phyloP scores from a whole-genome alignment of 1,140 invertebrate species.

The Leptopilina boulardi region DNA sequence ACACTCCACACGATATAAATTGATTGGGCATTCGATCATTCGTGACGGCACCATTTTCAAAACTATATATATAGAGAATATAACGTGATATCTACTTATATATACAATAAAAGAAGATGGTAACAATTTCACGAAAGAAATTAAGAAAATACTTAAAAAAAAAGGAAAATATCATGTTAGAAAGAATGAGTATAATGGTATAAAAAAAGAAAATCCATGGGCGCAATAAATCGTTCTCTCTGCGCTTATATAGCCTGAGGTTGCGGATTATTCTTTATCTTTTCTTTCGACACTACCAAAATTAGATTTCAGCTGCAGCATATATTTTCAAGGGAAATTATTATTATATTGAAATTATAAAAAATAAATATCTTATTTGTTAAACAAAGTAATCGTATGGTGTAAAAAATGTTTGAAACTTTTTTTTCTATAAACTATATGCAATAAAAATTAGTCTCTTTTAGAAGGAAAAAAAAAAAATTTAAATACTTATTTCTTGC shows the following conservation, averaged over 20 bases:
- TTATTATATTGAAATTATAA: too few species aligned
- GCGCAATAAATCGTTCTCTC: conserved; percentile 40
- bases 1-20: too few species aligned
- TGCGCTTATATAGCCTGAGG: conserved; percentile 35
- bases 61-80: too few species aligned
- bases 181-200: not conserved
- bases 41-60: not conserved
- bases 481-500: too few species aligned
- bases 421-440: too few species aligned
- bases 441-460: too few species aligned
- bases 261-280: conserved; percentile 43
- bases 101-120: conserved; percentile 41
- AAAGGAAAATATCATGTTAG: not conserved
- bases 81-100: not conserved
- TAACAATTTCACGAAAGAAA: conserved; percentile 25
- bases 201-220: too few species aligned
- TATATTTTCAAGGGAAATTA: too few species aligned
- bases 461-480: too few species aligned
- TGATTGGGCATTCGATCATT: not conserved
- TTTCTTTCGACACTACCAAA: conserved; percentile 46
- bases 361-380: too few species aligned
- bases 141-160: conserved; percentile 36
- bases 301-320: conserved; percentile 38
- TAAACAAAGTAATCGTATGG: too few species aligned
- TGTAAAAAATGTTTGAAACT: too few species aligned